Evolutionary conservation across 2,888 invertebrate genomes (phyloP).

Genomic region (Drosophila mercatorum): DNA sequence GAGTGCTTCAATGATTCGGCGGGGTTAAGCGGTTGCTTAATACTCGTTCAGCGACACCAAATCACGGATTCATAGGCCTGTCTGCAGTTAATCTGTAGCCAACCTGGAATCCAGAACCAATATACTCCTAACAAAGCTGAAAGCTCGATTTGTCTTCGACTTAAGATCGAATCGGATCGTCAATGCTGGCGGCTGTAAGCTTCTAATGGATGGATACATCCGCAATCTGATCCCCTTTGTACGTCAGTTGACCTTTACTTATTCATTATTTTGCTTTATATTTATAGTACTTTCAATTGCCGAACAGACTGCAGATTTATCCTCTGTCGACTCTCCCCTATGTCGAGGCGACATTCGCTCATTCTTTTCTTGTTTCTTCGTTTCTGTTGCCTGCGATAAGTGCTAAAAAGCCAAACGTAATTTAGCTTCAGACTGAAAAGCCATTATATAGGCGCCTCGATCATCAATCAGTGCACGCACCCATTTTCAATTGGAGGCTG

Average conservation of each 20-base stretch:
- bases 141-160: conserved; percentile 64
- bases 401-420: conserved; percentile 60
- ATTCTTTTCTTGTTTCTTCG: conserved; percentile 1
- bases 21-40: not conserved
- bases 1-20: not conserved
- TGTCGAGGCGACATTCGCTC: conserved; percentile 19
- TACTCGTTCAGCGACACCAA: not conserved
- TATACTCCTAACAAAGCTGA: conserved; percentile 24
- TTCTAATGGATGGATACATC: conserved; percentile 38
- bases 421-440: conserved; percentile 40
- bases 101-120: not conserved
- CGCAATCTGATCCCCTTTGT: conserved; percentile 23
- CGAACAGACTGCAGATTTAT: conserved; percentile 4
- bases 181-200: conserved; percentile 24
- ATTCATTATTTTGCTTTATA: conserved; percentile 18
- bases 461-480: conserved; percentile 60
- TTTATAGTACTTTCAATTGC: conserved; percentile 17
- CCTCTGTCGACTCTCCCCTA: conserved; percentile 8
- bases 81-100: not conserved
- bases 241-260: conserved; percentile 34
- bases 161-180: conserved; percentile 47
- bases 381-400: conserved; percentile 29
- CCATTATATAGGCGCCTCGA: conserved; percentile 55
- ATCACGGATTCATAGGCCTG: not conserved
- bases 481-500: conserved; percentile 28